These are phyloP conservation scores for Channa striata DNA, from an alignment of 2,797 vertebrate species.

Conservation along the genomic window DNA sequence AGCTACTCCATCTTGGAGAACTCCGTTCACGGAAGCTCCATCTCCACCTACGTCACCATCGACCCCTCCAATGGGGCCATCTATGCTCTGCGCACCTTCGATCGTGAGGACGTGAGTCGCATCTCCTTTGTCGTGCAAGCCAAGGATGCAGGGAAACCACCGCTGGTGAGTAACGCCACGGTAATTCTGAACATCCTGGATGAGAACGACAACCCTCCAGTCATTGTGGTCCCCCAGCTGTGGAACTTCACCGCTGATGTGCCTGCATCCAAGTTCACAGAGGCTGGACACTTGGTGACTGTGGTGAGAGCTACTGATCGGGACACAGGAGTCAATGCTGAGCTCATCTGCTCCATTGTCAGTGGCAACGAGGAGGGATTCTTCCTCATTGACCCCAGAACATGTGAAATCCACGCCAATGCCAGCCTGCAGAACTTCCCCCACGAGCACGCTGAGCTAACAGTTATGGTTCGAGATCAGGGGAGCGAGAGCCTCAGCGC, in stretches of 20 bases:
- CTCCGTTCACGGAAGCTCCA: slow-evolving; percentile 88
- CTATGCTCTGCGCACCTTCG: slow-evolving; percentile 94
- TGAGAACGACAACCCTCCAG: slow-evolving; percentile 94
- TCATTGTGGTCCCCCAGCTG: slow-evolving; percentile 89
- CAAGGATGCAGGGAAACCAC: slow-evolving; percentile 90
- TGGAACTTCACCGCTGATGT: slow-evolving; percentile 94
- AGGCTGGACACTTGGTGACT: slow-evolving; percentile 88
- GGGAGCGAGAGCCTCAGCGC: slow-evolving; percentile 91
- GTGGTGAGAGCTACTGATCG: slow-evolving; percentile 90
- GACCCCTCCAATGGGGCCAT: slow-evolving; percentile 95
- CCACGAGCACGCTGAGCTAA: slow-evolving; percentile 87
- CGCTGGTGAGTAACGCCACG: slow-evolving; percentile 89
- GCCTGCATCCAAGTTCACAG: slow-evolving; percentile 88
- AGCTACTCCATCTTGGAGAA: slow-evolving; percentile 95
- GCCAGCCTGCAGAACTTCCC: slow-evolving; percentile 88
- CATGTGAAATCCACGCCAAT: slow-evolving; percentile 94
- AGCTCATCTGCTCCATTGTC: slow-evolving; percentile 91
- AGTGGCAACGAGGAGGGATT: slow-evolving; percentile 90
- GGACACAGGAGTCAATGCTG: slow-evolving; percentile 94
- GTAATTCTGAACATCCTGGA: slow-evolving; percentile 93
- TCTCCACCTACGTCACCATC: slow-evolving; percentile 95
- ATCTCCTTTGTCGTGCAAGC: slow-evolving; percentile 94
- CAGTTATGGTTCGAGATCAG: slow-evolving; percentile 91
- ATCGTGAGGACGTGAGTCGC: slow-evolving; percentile 93
- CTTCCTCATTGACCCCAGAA: slow-evolving; percentile 91